Base-by-base conservation (phyloP, 2,113 vertebrate species). In the Petroica traversi region DNA sequence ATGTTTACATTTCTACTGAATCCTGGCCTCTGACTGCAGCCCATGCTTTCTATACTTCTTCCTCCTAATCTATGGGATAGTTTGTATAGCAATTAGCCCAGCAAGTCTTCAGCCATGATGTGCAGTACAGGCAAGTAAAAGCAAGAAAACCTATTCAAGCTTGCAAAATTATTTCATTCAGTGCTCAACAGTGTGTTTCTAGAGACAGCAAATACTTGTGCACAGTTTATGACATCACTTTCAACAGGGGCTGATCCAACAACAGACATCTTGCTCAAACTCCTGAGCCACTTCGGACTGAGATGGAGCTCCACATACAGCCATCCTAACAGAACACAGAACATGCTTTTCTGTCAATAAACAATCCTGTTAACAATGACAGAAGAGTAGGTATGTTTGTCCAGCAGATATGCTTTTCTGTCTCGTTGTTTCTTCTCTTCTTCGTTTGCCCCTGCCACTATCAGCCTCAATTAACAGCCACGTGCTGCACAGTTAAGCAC, bases 401-500 rank as follows among this genome's bases (percentile, higher is more conserved):
- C 72, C 49, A 51, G 36, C 8, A 55, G 31, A 41, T 36, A 19
- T 0, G 16, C 9, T 59, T 74, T 72, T 51, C 66, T 67, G 23
- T 25, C 69, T 19, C 34, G 62, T 29, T 12, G 0, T 46, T 63
- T 9, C 38, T 74, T 51, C 41, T 31, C 34, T 38, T 68, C 54
- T 57, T 80, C 3, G 0, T n/a, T 57, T 1, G 0, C 25, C n/a
- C 26, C 33, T 26, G 29, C 14, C 12, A 75, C 34, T 43, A 71
- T 9, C 57, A 63, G n/a, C 36, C 28, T 40, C 75, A 58, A 59
- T 51, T 54, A 85, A 75, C 23, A 71, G 34, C 17, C 66, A 16
- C 6, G 43, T 64, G 22, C 38, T 57, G 38, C 51, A 58, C 0
- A 3, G 59, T 49, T 49, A 74, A 71, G 38, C 25, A 34, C 7